Base-by-base conservation (phyloP, 2,113 vertebrate genomes). In the Phylloscopus whistleri region DNA sequence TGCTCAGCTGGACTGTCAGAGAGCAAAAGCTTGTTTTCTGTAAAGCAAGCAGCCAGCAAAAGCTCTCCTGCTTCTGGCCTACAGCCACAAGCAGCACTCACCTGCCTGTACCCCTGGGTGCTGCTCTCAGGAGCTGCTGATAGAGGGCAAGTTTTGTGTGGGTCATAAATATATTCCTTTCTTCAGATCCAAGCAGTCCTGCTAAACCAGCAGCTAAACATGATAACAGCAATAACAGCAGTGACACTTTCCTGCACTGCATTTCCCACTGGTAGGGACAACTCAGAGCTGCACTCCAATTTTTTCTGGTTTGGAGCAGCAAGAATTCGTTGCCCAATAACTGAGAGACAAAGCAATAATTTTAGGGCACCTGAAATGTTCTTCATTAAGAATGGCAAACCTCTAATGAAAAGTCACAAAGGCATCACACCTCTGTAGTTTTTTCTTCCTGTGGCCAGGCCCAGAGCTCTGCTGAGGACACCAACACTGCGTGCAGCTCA, bases 381-480 rank as follows among this genome's bases (percentile, higher is more conserved):
- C 46, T 63, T 62, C 83, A 46, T 14, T 27, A n/a, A n/a, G 74
- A 69, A 74, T 48, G 35, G 30, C 20, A 56, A 82, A 30, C 7
- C 17, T 35, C 31, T 16, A 73, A 41, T 1, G 41, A 60, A 77
- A 74, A 39, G 44, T 26, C 49, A 75, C 49, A 60, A 48, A 76
- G 31, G 7, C 9, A 33, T 46, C 81, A 59, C 48, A 63, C 14
- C 14, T 49, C n/a, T 74, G 44, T 12, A 9, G 6, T 7, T 23
- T 14, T 14, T 11, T 9, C 4, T 19, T n/a, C 0, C 2, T n/a
- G 28, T 28, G 30, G n/a, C 24, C 7, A 9, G 35, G 35, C 49
- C 56, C 56, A 49, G 70, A 75, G 60, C 43, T 24, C 13, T 53
- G 66, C 1, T 10, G 2, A 5, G 70, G 43, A 67, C 56, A 44